Base-by-base conservation (phyloP, 35 echinoderm and acorn worm genomes). In the Hemicentrotus pulcherrimus region DNA sequence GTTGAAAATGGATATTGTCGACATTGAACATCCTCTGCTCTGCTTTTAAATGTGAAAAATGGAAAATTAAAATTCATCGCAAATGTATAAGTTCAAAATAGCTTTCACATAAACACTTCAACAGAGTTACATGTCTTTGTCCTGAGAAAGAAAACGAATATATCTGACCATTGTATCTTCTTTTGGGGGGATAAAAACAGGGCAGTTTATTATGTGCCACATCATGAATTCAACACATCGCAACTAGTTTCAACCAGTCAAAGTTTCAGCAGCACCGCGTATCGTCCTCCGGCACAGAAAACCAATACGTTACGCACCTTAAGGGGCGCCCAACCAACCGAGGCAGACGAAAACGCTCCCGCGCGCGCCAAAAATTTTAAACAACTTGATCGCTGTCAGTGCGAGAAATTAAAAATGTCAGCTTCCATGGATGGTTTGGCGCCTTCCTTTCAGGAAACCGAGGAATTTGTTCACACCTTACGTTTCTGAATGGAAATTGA, bases 391-490 rank as follows among this genome's bases (percentile, higher is more conserved):
- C 0, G 3, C 11, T 59, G 52, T 16, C 28, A 18, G 6, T n/a
- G 22, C n/a, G 65, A 19, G 24, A 6, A 70, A 14, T 16, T 70
- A 70, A 78, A n/a, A 28, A 78, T 78, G 65, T 18, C 65, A 78
- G 19, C n/a, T 78, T 78, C 22, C 65, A 78, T 78, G 65, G 65
- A 22, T 78, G 65, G 24, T 78, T 78, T 78, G 65, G 19, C 65
- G 6, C 28, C 22, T 78, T 78, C 65, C 65, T 28, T 78, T 78
- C n/a, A 78, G 65, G 65, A 78, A 78, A 78, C 65, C 6, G 65
- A 78, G 65, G 65, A 78, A 78, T 78, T 78, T 28, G 65, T 78
- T 78, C 65, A 78, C 65, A 78, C 65, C 65, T 78, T 78, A 30
- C 28, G 19, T 8, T 78, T 78, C 65, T 78, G 65, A 78, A 22